These are phyloP conservation scores for Eulemur rubriventer DNA, from an alignment of 2,797 vertebrate species.

Conservation along the genomic window DNA sequence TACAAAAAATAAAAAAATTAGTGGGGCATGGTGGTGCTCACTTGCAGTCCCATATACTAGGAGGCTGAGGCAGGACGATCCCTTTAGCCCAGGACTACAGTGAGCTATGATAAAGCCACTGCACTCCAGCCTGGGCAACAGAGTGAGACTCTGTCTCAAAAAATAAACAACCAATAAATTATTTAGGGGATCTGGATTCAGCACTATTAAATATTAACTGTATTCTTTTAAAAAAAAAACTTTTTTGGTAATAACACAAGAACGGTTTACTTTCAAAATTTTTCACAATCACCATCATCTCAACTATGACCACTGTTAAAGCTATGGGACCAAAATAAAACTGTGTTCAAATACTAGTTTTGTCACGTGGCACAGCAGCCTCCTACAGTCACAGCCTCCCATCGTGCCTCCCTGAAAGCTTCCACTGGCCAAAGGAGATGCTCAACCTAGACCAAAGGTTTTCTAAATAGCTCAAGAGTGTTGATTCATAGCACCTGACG, in stretches of 20 bases:
- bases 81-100: too few species aligned
- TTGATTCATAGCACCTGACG: not conserved
- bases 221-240: not conserved
- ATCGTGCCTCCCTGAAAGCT: not conserved
- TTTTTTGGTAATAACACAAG: not conserved
- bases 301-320: not conserved
- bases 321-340: not conserved
- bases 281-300: not conserved
- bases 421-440: not conserved
- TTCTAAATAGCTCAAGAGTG: not conserved
- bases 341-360: not conserved
- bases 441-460: not conserved
- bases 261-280: slow-evolving; percentile 24
- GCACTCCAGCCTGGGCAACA: too few species aligned
- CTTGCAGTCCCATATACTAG: too few species aligned
- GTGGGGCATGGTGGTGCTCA: too few species aligned
- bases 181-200: not conserved
- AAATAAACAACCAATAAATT: not conserved
- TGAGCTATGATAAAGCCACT: too few species aligned
- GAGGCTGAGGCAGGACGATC: too few species aligned
- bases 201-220: slow-evolving; percentile 16
- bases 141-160: too few species aligned
- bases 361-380: not conserved
- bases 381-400: not conserved
- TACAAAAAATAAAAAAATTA: too few species aligned